Evolutionary conservation across 1,140 invertebrate species (phyloP).

Genomic region (Dendroctonus ponderosae): DNA sequence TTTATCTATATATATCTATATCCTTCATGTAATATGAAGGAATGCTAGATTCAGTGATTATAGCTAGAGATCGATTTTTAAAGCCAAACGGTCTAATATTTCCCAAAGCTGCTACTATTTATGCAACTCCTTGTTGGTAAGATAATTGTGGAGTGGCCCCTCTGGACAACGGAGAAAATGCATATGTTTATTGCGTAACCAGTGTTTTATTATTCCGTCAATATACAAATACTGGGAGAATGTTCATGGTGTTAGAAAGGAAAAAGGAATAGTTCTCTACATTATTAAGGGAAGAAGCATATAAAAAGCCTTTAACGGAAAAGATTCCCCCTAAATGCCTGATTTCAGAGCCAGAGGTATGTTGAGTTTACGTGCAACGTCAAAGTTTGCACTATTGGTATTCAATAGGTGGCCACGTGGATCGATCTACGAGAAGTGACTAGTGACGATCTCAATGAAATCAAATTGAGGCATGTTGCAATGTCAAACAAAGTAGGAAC

Average conservation of each 20-base stretch:
- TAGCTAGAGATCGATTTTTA: conserved; percentile 92
- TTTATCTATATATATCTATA: too few relatives aligned
- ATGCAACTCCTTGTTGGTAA: conserved; percentile 66
- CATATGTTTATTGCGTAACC: not conserved
- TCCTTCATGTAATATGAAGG: conserved; percentile 99
- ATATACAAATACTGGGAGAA: conserved; percentile 62
- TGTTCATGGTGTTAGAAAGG: conserved; percentile 60
- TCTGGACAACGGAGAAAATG: not conserved
- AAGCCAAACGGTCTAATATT: conserved; percentile 70
- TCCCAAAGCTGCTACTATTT: conserved; percentile 61
- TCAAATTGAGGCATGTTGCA: conserved; percentile 51
- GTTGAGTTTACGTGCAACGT: conserved; percentile 8
- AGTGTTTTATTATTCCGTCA: conserved; percentile 56
- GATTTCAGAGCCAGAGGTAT: conserved; percentile 54
- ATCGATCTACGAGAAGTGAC: conserved; percentile 59
- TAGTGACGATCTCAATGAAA: conserved; percentile 53
- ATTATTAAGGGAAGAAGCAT: conserved; percentile 51
- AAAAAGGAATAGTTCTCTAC: conserved; percentile 56
- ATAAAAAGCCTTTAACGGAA: conserved; percentile 54
- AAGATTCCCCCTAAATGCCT: conserved; percentile 54
- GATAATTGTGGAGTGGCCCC: conserved; percentile 1
- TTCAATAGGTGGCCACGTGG: conserved; percentile 54
- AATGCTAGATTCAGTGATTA: conserved; percentile 91
- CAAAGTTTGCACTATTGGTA: not conserved
- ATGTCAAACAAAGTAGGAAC: conserved; percentile 58